phyloP scores from a whole-genome alignment of 2,888 invertebrate genomes.

The Ametastegia equiseti region DNA sequence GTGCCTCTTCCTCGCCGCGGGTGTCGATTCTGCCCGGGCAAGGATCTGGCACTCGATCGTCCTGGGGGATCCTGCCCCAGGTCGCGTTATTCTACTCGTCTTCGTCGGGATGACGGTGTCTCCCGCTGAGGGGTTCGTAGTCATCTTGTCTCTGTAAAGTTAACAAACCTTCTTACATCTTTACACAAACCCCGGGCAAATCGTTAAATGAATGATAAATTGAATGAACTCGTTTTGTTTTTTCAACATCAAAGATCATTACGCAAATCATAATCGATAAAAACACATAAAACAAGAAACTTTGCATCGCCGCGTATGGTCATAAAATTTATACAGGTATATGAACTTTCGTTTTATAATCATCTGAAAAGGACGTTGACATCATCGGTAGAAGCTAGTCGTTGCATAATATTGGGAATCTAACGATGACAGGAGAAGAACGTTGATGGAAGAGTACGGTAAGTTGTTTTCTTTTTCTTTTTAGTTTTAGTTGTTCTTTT shows the following conservation, averaged over 20 bases:
- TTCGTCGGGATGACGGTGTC: conserved; percentile 69
- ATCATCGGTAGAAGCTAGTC: background rate
- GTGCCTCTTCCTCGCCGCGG: conserved; percentile 65
- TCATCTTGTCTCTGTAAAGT: conserved; percentile 60
- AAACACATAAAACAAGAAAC: background rate
- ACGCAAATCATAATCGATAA: background rate
- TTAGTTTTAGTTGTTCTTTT: too few species aligned
- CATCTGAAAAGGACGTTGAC: background rate
- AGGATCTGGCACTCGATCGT: conserved; percentile 49
- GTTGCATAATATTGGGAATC: background rate
- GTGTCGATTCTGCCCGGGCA: conserved; percentile 61
- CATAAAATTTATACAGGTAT: too few species aligned
- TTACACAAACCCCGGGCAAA: background rate
- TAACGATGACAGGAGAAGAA: too few species aligned
- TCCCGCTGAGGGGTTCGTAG: conserved; percentile 66
- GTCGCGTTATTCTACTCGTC: conserved; percentile 55
- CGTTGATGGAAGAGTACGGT: too few species aligned
- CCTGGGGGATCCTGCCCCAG: conserved; percentile 50
- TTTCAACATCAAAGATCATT: too few species aligned
- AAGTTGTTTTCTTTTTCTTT: too few species aligned
- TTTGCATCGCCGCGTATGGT: background rate
- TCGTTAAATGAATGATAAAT: too few species aligned
- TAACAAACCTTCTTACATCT: background rate
- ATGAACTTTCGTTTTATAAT: background rate
- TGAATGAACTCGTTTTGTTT: too few species aligned